A percentile compares a stretch with the other conserved stretches of the same genome.
Evolutionary conservation across 2,888 invertebrate species (phyloP).

Genomic region (Julus scanicus): DNA sequence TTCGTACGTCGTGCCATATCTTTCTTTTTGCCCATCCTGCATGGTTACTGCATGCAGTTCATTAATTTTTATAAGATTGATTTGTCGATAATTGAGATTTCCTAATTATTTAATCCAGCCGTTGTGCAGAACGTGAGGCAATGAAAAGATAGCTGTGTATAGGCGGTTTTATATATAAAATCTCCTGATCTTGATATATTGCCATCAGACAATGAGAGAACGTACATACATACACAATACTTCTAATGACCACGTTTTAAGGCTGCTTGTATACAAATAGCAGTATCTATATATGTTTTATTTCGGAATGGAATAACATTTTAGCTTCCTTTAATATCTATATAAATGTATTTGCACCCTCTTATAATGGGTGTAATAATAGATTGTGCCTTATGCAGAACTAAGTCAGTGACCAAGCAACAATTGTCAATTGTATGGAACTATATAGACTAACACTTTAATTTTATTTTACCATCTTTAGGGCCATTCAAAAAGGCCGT

Average conservation of each 20-base stretch:
- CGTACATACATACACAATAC: background rate
- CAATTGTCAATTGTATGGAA: no score
- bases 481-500: no score
- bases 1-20: slow-evolving; percentile 28
- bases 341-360: no score
- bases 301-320: no score
- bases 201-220: slow-evolving; percentile 11
- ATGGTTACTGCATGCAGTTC: background rate
- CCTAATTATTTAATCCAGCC: slow-evolving; percentile 17
- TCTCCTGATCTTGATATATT: slow-evolving; percentile 10
- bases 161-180: slow-evolving; percentile 13
- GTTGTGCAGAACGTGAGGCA: background rate
- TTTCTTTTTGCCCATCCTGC: background rate
- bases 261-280: background rate
- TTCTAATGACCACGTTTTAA: background rate
- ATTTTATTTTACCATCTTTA: no score
- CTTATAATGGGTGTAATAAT: no score
- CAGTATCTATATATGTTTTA: background rate
- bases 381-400: no score
- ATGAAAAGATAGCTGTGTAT: slow-evolving; percentile 8
- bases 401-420: no score
- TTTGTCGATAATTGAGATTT: slow-evolving; percentile 29
- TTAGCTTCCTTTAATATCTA: no score
- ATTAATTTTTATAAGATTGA: slow-evolving; percentile 36
- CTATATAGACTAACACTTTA: no score